phyloP scores from a whole-genome alignment of 1,140 invertebrate genomes.

The Metaphire vulgaris region DNA sequence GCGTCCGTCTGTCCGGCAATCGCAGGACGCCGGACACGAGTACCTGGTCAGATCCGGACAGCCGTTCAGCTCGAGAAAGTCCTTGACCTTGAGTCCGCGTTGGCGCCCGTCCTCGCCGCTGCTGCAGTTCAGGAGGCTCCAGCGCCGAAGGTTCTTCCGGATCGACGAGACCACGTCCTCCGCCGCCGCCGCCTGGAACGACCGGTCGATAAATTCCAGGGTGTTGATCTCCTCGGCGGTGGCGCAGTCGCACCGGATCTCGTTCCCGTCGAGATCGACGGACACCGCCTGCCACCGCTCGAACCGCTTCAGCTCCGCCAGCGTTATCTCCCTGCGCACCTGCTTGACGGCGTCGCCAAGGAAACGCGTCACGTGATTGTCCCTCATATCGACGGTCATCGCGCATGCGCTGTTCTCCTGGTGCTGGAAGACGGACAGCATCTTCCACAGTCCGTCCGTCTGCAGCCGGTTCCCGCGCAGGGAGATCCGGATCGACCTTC shows the following conservation, averaged over 20 bases:
- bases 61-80: not conserved
- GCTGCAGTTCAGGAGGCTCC: not conserved
- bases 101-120: not conserved
- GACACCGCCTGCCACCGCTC: not conserved
- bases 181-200: not conserved
- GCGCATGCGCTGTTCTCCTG: constrained; percentile 13
- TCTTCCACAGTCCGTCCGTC: not conserved
- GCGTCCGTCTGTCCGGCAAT: not conserved
- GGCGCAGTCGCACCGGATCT: not conserved
- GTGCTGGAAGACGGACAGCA: constrained; percentile 24
- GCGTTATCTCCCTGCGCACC: constrained; percentile 8
- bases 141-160: not conserved
- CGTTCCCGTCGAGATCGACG: not conserved
- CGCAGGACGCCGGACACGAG: not conserved
- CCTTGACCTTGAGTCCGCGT: not conserved
- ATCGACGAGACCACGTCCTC: too few species aligned
- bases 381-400: constrained; percentile 10
- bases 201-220: constrained; percentile 4
- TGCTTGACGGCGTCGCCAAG: constrained; percentile 6
- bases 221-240: constrained; percentile 7
- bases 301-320: constrained; percentile 10
- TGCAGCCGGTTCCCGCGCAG: constrained; percentile 15
- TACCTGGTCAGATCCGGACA: constrained; percentile 1
- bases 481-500: not conserved
- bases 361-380: constrained; percentile 8